Conservation (phyloP, 2,113 vertebrate species). For the Nycticorax nycticorax region DNA sequence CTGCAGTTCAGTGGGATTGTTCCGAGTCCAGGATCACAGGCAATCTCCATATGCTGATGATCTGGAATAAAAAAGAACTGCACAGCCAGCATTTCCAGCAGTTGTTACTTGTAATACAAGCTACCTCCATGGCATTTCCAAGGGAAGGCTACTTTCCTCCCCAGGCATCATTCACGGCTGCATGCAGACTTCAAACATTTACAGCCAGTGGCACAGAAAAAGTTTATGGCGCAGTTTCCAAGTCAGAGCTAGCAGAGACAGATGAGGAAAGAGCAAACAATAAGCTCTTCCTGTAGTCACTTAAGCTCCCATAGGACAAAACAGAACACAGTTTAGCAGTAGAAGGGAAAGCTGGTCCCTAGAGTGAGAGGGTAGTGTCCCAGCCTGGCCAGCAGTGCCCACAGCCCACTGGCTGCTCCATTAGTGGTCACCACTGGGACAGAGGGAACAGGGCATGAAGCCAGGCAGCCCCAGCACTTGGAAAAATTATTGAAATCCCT, state of each 20-base stretch:
- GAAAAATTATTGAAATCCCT: not conserved
- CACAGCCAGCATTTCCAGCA: not conserved
- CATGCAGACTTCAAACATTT: not conserved
- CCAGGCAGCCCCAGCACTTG: not conserved
- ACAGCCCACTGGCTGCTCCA: rapidly evolving
- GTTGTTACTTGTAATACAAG: not conserved
- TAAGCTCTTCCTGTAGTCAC: not conserved
- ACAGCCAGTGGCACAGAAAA: not conserved
- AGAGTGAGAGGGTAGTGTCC: not conserved
- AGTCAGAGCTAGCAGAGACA: not conserved
- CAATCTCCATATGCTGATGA: not conserved
- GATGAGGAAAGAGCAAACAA: not conserved
- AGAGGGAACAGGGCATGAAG: not conserved
- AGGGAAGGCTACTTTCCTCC: not conserved
- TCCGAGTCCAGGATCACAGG: not conserved
- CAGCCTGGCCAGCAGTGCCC: not conserved
- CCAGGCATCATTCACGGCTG: not conserved
- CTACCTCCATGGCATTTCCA: not conserved
- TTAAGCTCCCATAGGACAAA: not conserved
- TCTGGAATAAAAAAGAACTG: not conserved
- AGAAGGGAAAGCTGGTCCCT: not conserved
- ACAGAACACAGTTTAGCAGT: not conserved
- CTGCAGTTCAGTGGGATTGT: not conserved
- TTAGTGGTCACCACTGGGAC: not conserved
- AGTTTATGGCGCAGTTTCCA: not conserved